Evolutionary conservation across 2,888 invertebrate genomes (phyloP).

Genomic region (Agrochola macilenta): DNA sequence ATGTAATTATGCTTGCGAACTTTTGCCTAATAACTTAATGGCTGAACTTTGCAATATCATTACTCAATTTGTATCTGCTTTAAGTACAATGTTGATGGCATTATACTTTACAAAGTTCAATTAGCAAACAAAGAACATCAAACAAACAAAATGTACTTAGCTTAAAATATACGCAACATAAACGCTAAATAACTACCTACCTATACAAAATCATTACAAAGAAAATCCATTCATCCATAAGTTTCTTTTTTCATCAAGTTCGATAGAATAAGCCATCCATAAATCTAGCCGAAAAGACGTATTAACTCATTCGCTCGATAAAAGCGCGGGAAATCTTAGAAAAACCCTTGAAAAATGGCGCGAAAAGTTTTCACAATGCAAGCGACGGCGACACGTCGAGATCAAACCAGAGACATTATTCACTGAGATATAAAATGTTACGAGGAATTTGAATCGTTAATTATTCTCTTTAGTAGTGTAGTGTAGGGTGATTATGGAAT

Average conservation of each 20-base stretch:
- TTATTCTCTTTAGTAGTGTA: slow-evolving; percentile 44
- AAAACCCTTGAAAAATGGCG: slow-evolving; percentile 64
- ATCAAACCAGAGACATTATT: slow-evolving; percentile 58
- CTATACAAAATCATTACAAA: slow-evolving; percentile 16
- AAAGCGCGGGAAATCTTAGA: slow-evolving; percentile 60
- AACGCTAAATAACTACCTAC: too few relatives aligned
- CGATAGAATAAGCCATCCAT: slow-evolving; percentile 43
- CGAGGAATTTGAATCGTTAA: slow-evolving; percentile 50
- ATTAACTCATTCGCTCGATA: slow-evolving; percentile 66
- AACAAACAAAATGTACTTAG: slow-evolving; percentile 14
- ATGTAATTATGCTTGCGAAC: slow-evolving; percentile 13
- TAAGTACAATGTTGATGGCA: slow-evolving; percentile 23
- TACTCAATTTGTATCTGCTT: slow-evolving; percentile 25
- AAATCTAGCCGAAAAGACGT: slow-evolving; percentile 63
- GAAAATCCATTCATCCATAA: slow-evolving; percentile 10
- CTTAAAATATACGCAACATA: slow-evolving; percentile 9
- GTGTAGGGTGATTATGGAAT: neutral
- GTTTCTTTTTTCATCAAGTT: neutral
- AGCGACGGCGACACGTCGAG: slow-evolving; percentile 53
- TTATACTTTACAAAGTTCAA: slow-evolving; percentile 39
- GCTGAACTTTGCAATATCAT: slow-evolving; percentile 37
- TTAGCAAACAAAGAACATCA: slow-evolving; percentile 27
- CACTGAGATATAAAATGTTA: slow-evolving; percentile 51
- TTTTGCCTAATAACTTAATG: slow-evolving; percentile 12
- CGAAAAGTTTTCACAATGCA: slow-evolving; percentile 72